phyloP scores from a whole-genome alignment of 2,113 vertebrate species.

The Sciurus niger region DNA sequence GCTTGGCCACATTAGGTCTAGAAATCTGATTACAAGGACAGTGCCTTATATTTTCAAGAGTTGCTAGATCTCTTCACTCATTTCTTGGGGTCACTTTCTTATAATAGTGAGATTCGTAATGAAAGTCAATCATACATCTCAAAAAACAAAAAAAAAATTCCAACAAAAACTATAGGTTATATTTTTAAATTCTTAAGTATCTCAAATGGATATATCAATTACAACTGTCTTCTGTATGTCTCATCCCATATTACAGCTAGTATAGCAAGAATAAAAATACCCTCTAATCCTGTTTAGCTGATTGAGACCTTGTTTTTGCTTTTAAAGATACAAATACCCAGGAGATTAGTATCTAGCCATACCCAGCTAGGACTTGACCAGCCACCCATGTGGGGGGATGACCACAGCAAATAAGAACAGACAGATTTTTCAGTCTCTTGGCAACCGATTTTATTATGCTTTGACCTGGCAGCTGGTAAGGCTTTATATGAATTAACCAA shows the following conservation, averaged over 20 bases:
- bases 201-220: background rate
- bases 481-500: slow-evolving; percentile 77
- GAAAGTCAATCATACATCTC: background rate
- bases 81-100: background rate
- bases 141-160: slow-evolving; percentile 39
- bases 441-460: slow-evolving; percentile 74
- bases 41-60: background rate
- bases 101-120: background rate
- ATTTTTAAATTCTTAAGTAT: background rate
- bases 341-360: background rate
- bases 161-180: background rate
- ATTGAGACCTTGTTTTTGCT: slow-evolving; percentile 26
- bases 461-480: slow-evolving; percentile 68
- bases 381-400: background rate
- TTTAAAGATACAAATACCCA: slow-evolving; percentile 10
- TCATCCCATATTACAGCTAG: background rate
- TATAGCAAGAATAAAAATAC: background rate
- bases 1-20: background rate
- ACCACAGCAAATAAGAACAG: slow-evolving; percentile 22
- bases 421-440: slow-evolving; percentile 63
- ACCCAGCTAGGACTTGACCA: background rate
- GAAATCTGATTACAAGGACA: background rate
- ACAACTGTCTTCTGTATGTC: background rate
- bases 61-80: background rate
- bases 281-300: background rate